Percentiles rank a stretch among this genome's conserved stretches.
phyloP scores from a whole-genome alignment of 2,113 vertebrate species.

The Solea senegalensis region DNA sequence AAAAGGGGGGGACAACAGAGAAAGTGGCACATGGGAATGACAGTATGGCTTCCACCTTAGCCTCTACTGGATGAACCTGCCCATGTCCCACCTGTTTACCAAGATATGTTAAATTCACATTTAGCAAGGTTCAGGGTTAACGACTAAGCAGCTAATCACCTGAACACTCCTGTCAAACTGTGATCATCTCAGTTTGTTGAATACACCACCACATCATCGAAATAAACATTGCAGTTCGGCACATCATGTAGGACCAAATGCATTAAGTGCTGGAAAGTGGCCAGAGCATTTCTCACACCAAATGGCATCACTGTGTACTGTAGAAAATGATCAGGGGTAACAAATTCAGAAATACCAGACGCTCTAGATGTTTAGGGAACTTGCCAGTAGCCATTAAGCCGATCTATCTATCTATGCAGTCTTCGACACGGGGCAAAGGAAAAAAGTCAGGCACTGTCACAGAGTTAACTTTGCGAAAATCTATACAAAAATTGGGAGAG shows the following conservation, averaged over 20 bases:
- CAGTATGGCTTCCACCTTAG: no score
- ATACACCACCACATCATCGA: not conserved
- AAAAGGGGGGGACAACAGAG: no score
- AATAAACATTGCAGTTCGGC: not conserved
- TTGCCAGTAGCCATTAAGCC: not conserved
- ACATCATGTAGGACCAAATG: not conserved
- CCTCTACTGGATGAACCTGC: no score
- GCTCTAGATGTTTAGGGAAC: not conserved
- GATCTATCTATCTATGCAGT: not conserved
- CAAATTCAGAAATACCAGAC: not conserved
- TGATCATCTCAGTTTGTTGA: not conserved
- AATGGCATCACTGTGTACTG: no score
- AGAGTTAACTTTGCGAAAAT: not conserved
- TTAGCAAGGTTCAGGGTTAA: no score
- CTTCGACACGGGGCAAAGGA: not conserved
- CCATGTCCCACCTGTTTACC: no score
- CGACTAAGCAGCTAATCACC: no score
- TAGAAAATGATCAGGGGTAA: not conserved
- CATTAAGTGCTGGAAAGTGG: not conserved
- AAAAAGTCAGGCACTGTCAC: not conserved
- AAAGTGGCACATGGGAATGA: no score
- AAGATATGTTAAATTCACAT: no score
- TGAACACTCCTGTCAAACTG: not conserved
- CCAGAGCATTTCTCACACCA: not conserved
- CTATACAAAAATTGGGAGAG: not conserved